Conservation (phyloP, 2,113 vertebrate genomes). For the Lipophrys pholis region DNA sequence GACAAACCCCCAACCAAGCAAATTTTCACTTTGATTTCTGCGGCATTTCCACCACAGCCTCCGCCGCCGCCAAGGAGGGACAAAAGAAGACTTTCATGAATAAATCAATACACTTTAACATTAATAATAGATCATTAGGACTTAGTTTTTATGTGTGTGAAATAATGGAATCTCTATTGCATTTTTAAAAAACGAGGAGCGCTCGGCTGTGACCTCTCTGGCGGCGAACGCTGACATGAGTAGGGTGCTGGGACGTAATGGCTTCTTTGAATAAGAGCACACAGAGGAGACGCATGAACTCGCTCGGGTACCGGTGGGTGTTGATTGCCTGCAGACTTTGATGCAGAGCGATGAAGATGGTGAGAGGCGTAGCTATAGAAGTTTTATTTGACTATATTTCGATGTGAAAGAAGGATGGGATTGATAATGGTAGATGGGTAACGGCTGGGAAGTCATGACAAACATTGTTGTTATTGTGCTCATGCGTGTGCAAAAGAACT, state of each 20-base stretch:
- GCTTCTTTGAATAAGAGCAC: constrained; percentile 48
- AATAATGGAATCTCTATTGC: constrained; percentile 77
- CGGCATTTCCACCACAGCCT: constrained; percentile 28
- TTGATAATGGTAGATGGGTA: no score
- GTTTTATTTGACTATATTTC: no score
- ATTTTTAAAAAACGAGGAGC: constrained; percentile 72
- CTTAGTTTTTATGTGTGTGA: constrained; percentile 63
- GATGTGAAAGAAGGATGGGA: no score
- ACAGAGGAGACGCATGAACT: constrained; percentile 20
- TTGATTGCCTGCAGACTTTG: not conserved
- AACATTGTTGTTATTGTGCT: no score
- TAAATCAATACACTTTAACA: constrained; percentile 76
- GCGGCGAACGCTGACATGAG: constrained; percentile 52
- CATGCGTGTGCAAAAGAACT: no score
- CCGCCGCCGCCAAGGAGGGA: constrained; percentile 38
- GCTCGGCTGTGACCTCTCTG: constrained; percentile 60
- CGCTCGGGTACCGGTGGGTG: constrained; percentile 13
- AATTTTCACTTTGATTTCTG: constrained; percentile 19
- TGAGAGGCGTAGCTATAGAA: no score
- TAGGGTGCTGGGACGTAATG: constrained; percentile 55
- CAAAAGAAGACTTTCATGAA: constrained; percentile 75
- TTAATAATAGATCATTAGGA: constrained; percentile 79
- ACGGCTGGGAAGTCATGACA: no score
- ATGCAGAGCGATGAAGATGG: not conserved
- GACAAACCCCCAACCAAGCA: not conserved